Evolutionary conservation across 2,888 invertebrate species (phyloP).

Genomic region (Sacculina carcini): DNA sequence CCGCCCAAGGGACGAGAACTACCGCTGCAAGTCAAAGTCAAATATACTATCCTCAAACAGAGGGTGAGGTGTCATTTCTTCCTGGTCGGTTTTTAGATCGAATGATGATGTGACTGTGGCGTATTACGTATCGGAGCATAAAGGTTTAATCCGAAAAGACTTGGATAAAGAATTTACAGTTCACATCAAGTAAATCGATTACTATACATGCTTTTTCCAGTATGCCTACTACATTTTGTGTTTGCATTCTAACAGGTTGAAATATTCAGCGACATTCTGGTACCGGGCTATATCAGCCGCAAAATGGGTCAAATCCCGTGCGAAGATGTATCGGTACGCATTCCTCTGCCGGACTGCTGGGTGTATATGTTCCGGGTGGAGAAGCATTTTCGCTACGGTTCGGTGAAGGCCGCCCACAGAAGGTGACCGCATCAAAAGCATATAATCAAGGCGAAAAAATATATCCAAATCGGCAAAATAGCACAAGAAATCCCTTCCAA

Average conservation of each 20-base stretch:
- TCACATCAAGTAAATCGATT: no score
- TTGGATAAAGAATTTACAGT: no score
- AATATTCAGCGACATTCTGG: constrained; percentile 75
- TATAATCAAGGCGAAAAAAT: no score
- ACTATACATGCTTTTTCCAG: no score
- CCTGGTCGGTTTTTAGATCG: no score
- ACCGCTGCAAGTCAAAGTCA: constrained; percentile 75
- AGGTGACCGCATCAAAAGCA: no score
- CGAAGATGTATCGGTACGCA: constrained; percentile 82
- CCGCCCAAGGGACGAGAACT: constrained; percentile 88
- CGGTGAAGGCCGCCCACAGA: constrained; percentile 76
- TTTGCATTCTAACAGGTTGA: constrained; percentile 37
- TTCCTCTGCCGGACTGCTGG: constrained; percentile 98
- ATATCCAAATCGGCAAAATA: no score
- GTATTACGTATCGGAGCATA: no score
- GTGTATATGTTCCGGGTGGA: constrained; percentile 96
- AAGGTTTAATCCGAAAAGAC: no score
- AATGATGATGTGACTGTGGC: no score
- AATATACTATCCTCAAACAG: constrained; percentile 61
- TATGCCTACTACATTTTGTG: constrained; percentile 3
- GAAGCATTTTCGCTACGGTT: constrained; percentile 88
- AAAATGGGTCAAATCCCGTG: constrained; percentile 86
- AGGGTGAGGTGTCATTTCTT: constrained; percentile 27
- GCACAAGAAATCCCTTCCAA: no score
- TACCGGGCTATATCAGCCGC: constrained; percentile 86